Percentiles rank a stretch among this genome's conserved stretches.
phyloP scores from a whole-genome alignment of 1,140 invertebrate genomes.

The Euwallacea fornicatus region DNA sequence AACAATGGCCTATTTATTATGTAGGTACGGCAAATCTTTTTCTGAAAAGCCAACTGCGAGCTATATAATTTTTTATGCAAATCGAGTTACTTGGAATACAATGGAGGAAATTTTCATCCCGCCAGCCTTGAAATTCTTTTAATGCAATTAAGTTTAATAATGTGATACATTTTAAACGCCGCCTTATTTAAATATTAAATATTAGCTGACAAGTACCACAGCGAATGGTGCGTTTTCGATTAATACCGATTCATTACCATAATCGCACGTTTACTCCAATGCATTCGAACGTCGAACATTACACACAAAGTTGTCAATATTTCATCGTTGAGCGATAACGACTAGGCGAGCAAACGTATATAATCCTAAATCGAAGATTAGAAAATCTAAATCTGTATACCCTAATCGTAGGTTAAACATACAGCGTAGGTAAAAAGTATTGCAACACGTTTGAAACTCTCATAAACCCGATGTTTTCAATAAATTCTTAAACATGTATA shows the following conservation, averaged over 20 bases:
- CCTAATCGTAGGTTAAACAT: background rate
- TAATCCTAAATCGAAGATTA: slow-evolving; percentile 3
- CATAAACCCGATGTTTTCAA: too few relatives aligned
- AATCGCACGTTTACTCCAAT: background rate
- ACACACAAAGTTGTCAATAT: too few relatives aligned
- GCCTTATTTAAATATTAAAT: too few relatives aligned
- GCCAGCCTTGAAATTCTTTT: slow-evolving; percentile 15
- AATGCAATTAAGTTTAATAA: slow-evolving; percentile 15
- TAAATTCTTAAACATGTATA: too few relatives aligned
- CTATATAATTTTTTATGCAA: slow-evolving; percentile 22
- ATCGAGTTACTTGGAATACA: slow-evolving; percentile 8
- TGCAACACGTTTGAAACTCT: too few relatives aligned
- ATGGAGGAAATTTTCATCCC: slow-evolving; percentile 17
- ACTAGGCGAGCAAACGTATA: background rate
- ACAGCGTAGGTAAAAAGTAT: too few relatives aligned
- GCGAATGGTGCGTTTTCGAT: too few relatives aligned
- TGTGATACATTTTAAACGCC: background rate
- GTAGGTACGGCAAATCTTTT: slow-evolving; percentile 6
- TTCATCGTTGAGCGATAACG: too few relatives aligned
- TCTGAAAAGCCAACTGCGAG: slow-evolving; percentile 7
- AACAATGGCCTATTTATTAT: slow-evolving; percentile 8
- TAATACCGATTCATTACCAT: background rate
- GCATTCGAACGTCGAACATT: too few relatives aligned
- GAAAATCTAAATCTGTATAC: background rate
- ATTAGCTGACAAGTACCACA: too few relatives aligned